phyloP scores from a whole-genome alignment of 2,113 vertebrate species.

The Psittacula cyanocephala region DNA sequence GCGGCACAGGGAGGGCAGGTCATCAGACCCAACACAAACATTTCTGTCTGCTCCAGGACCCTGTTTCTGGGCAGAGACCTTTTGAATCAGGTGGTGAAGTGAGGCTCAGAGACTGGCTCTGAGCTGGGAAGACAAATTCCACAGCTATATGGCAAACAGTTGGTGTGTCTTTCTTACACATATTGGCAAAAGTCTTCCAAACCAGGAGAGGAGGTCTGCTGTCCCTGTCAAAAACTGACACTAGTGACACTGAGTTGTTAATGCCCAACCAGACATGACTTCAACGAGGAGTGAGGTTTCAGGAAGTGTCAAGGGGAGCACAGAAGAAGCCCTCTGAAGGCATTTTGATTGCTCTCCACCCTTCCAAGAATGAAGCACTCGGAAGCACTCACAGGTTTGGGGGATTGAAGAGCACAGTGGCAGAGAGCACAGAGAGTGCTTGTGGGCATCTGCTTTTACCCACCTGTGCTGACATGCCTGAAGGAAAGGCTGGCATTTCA shows the following conservation, averaged over 20 bases:
- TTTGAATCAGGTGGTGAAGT: slow-evolving; percentile 25
- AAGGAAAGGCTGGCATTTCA: neutral
- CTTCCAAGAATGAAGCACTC: neutral
- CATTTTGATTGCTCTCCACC: neutral
- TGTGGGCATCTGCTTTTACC: neutral
- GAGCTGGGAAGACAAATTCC: neutral
- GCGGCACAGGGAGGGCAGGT: accelerated
- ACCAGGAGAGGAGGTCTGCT: neutral
- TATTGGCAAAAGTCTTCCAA: neutral
- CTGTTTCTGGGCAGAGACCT: neutral
- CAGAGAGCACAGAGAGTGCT: neutral
- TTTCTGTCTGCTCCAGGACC: neutral
- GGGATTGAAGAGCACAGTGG: neutral
- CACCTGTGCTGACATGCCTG: neutral
- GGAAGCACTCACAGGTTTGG: neutral
- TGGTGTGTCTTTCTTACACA: neutral
- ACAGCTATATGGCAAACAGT: neutral
- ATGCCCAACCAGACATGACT: neutral
- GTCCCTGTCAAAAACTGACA: neutral
- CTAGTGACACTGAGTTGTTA: neutral
- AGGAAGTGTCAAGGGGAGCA: neutral
- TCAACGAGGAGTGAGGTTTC: neutral
- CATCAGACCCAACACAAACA: neutral
- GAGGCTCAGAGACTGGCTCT: neutral
- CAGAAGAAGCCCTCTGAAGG: neutral